These are phyloP conservation scores for Lepus townsendii DNA, from an alignment of 2,797 vertebrate genomes.

Conservation along the genomic window DNA sequence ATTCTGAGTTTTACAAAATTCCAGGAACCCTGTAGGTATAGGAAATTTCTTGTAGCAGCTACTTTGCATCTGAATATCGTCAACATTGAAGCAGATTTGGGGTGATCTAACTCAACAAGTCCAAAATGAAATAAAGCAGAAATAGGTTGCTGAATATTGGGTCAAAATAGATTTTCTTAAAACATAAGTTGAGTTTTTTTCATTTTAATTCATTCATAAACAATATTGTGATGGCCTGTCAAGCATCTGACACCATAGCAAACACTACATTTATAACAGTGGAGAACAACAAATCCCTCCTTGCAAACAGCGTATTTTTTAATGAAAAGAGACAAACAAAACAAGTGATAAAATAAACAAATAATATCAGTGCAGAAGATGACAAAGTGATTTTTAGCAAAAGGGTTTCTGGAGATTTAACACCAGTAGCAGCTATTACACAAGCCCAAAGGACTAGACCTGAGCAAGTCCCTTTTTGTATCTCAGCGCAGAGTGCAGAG, in stretches of 20 bases:
- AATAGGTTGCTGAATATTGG: not conserved
- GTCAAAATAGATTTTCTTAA: not conserved
- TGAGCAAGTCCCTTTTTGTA: too few species aligned
- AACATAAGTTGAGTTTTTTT: not conserved
- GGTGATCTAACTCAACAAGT: not conserved
- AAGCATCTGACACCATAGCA: not conserved
- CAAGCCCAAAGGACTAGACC: too few species aligned
- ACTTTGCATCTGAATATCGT: not conserved
- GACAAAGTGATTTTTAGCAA: not conserved
- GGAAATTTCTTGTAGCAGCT: not conserved
- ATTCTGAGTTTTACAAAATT: not conserved
- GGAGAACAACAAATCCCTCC: not conserved
- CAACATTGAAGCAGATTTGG: not conserved
- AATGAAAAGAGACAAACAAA: not conserved
- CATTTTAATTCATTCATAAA: not conserved
- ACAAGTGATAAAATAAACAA: not conserved
- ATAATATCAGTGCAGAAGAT: not conserved
- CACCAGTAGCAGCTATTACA: too few species aligned
- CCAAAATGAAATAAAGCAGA: not conserved
- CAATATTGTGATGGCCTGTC: not conserved
- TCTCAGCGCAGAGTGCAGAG: too few species aligned
- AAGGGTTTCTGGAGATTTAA: not conserved
- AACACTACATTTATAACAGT: not conserved
- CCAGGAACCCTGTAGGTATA: not conserved
- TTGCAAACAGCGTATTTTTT: not conserved